These are phyloP conservation scores for Poecilus cupreus DNA, from an alignment of 2,888 invertebrate genomes.

Conservation along the genomic window DNA sequence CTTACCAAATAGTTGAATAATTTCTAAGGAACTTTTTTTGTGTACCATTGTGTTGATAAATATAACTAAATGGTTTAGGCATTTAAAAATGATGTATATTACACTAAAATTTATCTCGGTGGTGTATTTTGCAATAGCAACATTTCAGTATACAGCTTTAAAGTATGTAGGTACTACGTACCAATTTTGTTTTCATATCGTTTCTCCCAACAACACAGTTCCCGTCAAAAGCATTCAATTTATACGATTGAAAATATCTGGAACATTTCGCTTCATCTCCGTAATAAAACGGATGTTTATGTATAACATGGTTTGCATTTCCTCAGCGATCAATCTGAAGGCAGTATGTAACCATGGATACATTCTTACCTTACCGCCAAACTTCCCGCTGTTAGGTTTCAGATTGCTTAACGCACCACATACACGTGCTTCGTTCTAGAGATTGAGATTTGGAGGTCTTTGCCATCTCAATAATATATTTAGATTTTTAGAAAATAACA, in stretches of 20 bases:
- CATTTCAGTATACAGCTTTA: background rate
- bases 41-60: too few relatives aligned
- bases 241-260: conserved; percentile 33
- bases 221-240: conserved; percentile 35
- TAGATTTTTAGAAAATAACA: too few relatives aligned
- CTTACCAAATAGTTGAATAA: too few relatives aligned
- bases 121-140: background rate
- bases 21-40: too few relatives aligned
- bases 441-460: too few relatives aligned
- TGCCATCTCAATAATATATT: too few relatives aligned
- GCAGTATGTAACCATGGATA: too few relatives aligned
- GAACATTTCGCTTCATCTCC: conserved; percentile 27
- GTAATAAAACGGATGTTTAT: conserved; percentile 44
- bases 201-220: conserved; percentile 22
- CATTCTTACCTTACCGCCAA: background rate
- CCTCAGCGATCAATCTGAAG: conserved; percentile 32
- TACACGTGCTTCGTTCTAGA: too few relatives aligned
- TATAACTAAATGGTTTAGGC: too few relatives aligned
- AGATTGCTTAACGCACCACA: background rate
- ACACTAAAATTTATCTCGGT: too few relatives aligned
- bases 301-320: conserved; percentile 38
- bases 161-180: background rate
- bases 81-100: too few relatives aligned
- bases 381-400: background rate
- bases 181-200: conserved; percentile 20